Percentiles rank a stretch among this genome's conserved stretches.
Evolutionary conservation across 1,140 invertebrate genomes (phyloP).

Genomic region (Hyphantria cunea): DNA sequence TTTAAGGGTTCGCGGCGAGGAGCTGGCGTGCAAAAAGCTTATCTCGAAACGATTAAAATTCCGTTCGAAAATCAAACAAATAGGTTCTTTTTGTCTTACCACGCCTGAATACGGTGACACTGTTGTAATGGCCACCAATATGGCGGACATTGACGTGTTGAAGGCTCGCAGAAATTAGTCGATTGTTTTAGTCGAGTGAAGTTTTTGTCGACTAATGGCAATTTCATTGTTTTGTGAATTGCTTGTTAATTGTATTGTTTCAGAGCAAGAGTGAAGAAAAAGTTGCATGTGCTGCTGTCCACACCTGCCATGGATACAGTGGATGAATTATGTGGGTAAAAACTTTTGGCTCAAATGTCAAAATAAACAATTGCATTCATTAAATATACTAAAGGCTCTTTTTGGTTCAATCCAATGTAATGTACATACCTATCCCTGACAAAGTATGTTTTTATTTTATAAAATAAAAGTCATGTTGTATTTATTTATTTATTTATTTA

Average conservation of each 20-base stretch:
- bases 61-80: constrained; percentile 70
- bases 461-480: no score
- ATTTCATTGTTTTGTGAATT: constrained; percentile 18
- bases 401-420: no score
- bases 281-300: no score
- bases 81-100: constrained; percentile 62
- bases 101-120: constrained; percentile 51
- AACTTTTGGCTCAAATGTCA: no score
- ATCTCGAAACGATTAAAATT: constrained; percentile 72
- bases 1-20: constrained; percentile 48
- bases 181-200: constrained; percentile 17
- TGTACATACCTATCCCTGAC: no score
- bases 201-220: constrained; percentile 8
- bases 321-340: no score
- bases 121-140: constrained; percentile 38
- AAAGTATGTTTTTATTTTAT: no score
- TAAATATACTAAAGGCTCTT: no score
- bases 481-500: no score
- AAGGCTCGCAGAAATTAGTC: constrained; percentile 25
- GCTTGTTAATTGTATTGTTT: constrained; percentile 9
- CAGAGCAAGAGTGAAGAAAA: background rate
- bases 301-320: background rate
- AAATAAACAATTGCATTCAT: no score
- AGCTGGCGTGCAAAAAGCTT: constrained; percentile 58
- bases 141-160: constrained; percentile 34